Evolutionary conservation across 1,140 invertebrate species (phyloP), one percentile per base, ranked within the genome.

Genomic region (Mya arenaria): DNA sequence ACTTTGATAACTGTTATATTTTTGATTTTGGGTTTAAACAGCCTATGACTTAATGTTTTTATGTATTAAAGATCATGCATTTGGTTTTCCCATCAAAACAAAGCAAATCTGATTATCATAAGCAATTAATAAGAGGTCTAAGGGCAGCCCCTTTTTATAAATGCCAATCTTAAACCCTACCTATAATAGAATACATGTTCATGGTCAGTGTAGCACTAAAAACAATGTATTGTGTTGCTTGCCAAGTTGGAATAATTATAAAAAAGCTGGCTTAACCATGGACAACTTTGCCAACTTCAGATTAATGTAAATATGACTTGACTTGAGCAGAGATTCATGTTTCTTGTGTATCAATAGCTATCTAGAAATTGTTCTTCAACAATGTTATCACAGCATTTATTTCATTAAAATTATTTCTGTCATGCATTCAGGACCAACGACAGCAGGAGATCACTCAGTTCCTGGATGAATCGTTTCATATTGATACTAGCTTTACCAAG

Each of bases 401-500:
- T 78, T 63, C 8, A 48, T 55, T 5, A 8, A 5, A 8, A n/a
- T 55, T 17, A 48, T 71, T 19, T 8, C 37, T 23, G 6, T 55
- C n/a, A 52, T 32, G 44, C 58, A 32, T 65, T 0, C 68, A 88
- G 85, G 87, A 88, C 37, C 71, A 75, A 10, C 83, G 69, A 56
- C 85, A 88, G 63, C 65, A 63, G 25, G 82, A 84, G 30, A 66
- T 88, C 19, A 85, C 80, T 39, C 78, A 87, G 55, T 87, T 73
- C 60, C 85, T 88, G 69, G 85, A 88, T 17, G 85, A 86, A 71
- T 86, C 84, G 6, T 87, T 88, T 66, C 72, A 84, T 23, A 84
- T 87, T 36, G 84, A 87, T 17, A 34, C 58, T 39, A 56, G 58
- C 5, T 55, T 17, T 28, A 25, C 25, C 52, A 15, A 41, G 30